Base-by-base conservation (phyloP, 2,888 invertebrate genomes). In the Sphecodes monilicornis region DNA sequence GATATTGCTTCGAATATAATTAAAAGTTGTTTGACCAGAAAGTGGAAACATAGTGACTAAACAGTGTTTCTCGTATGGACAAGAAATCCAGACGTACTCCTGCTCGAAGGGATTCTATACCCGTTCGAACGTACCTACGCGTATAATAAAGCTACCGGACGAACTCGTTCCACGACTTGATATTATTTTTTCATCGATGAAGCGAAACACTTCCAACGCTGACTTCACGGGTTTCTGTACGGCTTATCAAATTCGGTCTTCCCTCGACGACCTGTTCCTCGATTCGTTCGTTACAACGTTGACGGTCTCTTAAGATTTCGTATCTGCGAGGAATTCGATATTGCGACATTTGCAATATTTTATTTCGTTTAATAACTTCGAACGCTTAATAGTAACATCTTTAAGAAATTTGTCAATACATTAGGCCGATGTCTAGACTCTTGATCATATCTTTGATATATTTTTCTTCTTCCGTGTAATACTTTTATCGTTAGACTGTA, bases 221-320 rank as follows among this genome's bases (percentile, higher is more conserved):
- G 66, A 72, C 50, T 39, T 75, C 76, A 87, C 77, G 74, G 76
- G 73, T 76, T 70, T 64, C 71, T 54, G 36, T n/a, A n/a, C 60
- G 86, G 72, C 80, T 73, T 71, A 79, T 86, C 86, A 84, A 60
- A 84, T 82, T 87, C 75, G 64, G 75, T 76, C 50, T 78, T 71
- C 16, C 60, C 76, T 57, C 68, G 39, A 60, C 70, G 41, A 32
- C 60, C 60, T 43, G 74, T 74, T 74, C 57, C 43, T n/a, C 32
- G 64, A 32, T 64, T 60, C 60, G 60, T 29, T 60, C 26, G 60
- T 60, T 60, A 60, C 64, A 8, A 10, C 64, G 22, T 22, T 16
- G 64, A 64, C 32, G 18, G 29, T 32, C 29, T 64, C 64, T 64
- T 64, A 64, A 60, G 60, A 60, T 60, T 16, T 16, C 60, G 16